Evolutionary conservation across 2,888 invertebrate genomes (phyloP), one percentile per base, ranked within the genome.

Genomic region (Sinohyriopsis cumingii): DNA sequence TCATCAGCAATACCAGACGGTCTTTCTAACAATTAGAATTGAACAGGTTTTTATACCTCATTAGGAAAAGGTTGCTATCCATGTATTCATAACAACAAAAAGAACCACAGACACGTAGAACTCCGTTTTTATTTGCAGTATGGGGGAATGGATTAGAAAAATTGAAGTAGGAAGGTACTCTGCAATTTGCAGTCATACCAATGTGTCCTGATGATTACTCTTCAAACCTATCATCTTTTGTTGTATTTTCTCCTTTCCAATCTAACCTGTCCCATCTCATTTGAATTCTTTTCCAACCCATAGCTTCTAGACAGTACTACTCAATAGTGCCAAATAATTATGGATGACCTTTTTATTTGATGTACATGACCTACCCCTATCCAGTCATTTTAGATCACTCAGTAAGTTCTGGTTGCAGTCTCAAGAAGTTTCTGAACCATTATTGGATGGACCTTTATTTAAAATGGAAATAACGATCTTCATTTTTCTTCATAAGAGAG

Each of bases 211-310:
- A n/a, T n/a, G n/a, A 15, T 65, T 57, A 9, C 69, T 65, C 20
- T 69, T 69, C 5, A 65, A 9, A 12, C 45, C 65, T 9, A 60
- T 55, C 0, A 69, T 65, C 19, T 69, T 69, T 7, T 57, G 54
- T 53, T 25, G 57, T n/a, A 6, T 4, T 24, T 65, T 61, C 22
- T 65, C 65, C 55, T 65, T 69, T 5, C 62, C 69, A 24, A 25
- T 45, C 54, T 45, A 69, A 3, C 65, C 69, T 45, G 69, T 65
- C 18, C 65, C 65, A 55, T 69, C 65, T n/a, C 62, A 69, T n/a
- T 65, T 69, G 25, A 69, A 69, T 45, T 65, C 15, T n/a, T 53
- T 24, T 55, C 20, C 12, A 53, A 7, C 2, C 54, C 54, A n/a
- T 20, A 62, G 57, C n/a, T 18, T 25, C n/a, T 57, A 19, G 1